These are phyloP conservation scores for Xestia rhomboidea DNA, from an alignment of 2,888 invertebrate species.

Conservation along the genomic window DNA sequence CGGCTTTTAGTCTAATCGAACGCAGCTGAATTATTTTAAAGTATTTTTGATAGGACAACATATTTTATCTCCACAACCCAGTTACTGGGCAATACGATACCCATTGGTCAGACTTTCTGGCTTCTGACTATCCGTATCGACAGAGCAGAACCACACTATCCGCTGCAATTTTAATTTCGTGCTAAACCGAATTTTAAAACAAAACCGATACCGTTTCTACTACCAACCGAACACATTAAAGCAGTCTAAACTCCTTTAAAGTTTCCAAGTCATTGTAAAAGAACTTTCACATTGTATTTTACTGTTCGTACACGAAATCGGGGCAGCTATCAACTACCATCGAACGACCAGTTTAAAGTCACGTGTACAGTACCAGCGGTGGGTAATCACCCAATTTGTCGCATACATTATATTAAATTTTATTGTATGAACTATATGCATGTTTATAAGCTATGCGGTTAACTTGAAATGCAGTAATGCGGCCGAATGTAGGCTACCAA, in stretches of 20 bases:
- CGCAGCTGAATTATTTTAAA: not conserved
- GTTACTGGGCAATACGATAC: not conserved
- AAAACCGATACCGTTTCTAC: not conserved
- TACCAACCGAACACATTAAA: conserved; percentile 4
- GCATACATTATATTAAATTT: conserved; percentile 34
- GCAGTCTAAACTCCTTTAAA: conserved; percentile 23
- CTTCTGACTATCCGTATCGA: not conserved
- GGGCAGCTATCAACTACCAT: conserved; percentile 13
- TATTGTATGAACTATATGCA: conserved; percentile 27
- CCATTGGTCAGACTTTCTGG: not conserved
- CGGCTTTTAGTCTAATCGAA: not conserved
- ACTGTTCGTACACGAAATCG: conserved; percentile 23
- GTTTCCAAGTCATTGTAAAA: conserved; percentile 40
- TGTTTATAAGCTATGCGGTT: conserved; percentile 30
- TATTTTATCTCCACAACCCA: not conserved
- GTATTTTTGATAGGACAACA: not conserved
- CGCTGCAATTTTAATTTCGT: not conserved
- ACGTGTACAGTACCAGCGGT: conserved; percentile 21
- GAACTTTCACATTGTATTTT: conserved; percentile 38
- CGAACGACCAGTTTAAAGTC: conserved; percentile 30
- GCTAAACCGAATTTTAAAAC: conserved; percentile 8
- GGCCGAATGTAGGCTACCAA: not conserved
- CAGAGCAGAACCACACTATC: not conserved
- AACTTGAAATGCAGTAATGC: conserved; percentile 5
- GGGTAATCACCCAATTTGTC: conserved; percentile 41